These are phyloP conservation scores for Tenebrosternarchus preto DNA, from an alignment of 2,113 vertebrate species.

Conservation along the genomic window DNA sequence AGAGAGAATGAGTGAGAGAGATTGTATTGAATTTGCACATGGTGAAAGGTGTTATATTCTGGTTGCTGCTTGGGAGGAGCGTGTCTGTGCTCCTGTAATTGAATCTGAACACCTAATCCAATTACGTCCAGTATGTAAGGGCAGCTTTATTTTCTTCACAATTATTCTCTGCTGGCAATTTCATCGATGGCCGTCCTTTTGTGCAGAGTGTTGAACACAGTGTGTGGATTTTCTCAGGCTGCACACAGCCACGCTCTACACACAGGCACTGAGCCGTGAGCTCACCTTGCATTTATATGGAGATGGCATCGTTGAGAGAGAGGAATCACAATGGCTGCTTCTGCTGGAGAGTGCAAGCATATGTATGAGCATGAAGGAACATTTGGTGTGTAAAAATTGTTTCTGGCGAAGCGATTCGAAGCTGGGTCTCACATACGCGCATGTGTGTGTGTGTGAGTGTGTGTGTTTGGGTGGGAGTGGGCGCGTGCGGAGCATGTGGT, in stretches of 20 bases:
- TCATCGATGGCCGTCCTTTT: conserved; percentile 34
- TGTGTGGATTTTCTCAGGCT: conserved; percentile 48
- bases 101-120: conserved; percentile 25
- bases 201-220: conserved; percentile 16
- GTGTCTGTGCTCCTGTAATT: conserved; percentile 18
- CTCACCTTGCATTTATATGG: conserved; percentile 52
- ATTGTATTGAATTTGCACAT: conserved; percentile 29
- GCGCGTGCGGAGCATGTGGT: conserved; percentile 92
- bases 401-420: conserved; percentile 39
- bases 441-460: conserved; percentile 37
- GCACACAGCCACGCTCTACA: neutral
- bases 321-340: conserved; percentile 37
- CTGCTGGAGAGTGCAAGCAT: conserved; percentile 49
- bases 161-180: conserved; percentile 38
- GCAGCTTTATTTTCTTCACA: conserved; percentile 39
- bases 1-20: neutral
- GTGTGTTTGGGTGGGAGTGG: conserved; percentile 70
- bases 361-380: conserved; percentile 38
- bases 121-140: conserved; percentile 20
- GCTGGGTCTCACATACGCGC: neutral
- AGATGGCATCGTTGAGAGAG: conserved; percentile 5
- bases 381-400: conserved; percentile 52
- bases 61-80: conserved; percentile 14
- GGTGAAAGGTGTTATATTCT: conserved; percentile 57
- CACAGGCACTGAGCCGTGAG: conserved; percentile 4